These are phyloP conservation scores for Drosophila nikananu DNA, from an alignment of 1,140 invertebrate species.

Conservation along the genomic window DNA sequence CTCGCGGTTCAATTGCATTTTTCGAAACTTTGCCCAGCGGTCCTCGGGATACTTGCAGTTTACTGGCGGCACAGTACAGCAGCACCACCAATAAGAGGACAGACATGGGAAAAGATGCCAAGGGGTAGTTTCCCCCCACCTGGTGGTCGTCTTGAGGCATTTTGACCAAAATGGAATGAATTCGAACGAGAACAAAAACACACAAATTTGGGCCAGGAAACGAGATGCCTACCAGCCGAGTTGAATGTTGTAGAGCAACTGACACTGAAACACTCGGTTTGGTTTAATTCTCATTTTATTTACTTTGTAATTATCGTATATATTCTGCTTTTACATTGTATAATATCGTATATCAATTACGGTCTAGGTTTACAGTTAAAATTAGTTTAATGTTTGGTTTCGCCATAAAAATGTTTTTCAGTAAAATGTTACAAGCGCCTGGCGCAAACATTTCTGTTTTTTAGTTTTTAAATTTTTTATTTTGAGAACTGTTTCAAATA, in stretches of 20 bases:
- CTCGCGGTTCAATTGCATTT: conserved; percentile 12
- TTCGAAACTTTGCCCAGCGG: not conserved
- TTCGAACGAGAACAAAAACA: conserved; percentile 4
- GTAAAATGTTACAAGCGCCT: conserved; percentile 51
- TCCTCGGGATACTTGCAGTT: not conserved
- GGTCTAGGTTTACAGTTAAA: conserved; percentile 53
- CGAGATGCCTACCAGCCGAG: conserved; percentile 12
- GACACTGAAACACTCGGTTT: not conserved
- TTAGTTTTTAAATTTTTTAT: not conserved
- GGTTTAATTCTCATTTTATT: conserved; percentile 39
- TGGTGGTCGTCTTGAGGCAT: conserved; percentile 4
- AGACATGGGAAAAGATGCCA: not conserved
- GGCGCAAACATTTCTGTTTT: conserved; percentile 34
- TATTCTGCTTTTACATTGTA: conserved; percentile 54
- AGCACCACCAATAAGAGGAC: conserved; percentile 14
- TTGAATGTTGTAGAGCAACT: conserved; percentile 1
- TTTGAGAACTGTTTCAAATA: conserved; percentile 30
- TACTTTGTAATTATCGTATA: conserved; percentile 53
- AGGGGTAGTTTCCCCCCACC: not conserved
- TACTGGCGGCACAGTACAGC: conserved; percentile 5
- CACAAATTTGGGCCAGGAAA: conserved; percentile 32
- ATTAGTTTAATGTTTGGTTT: conserved; percentile 34
- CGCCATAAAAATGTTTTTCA: conserved; percentile 37
- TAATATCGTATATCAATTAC: conserved; percentile 55
- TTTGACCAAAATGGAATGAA: conserved; percentile 28